phyloP scores from a whole-genome alignment of 2,797 vertebrate species.

The Trachurus trachurus region DNA sequence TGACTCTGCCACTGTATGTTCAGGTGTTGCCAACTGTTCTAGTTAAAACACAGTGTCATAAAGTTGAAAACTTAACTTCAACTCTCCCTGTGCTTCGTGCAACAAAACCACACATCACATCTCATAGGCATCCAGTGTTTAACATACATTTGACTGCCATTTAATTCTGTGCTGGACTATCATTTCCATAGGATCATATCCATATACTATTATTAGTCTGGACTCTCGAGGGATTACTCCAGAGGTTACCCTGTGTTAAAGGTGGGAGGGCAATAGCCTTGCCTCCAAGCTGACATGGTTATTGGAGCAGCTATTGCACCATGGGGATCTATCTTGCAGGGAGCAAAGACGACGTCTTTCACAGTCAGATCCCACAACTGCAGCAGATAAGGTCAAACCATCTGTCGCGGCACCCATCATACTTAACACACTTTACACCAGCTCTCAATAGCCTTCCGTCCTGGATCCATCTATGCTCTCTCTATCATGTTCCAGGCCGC shows the following conservation, averaged over 20 bases:
- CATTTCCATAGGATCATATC: constrained; percentile 77
- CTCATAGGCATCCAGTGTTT: constrained; percentile 54
- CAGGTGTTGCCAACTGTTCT: constrained; percentile 58
- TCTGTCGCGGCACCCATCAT: constrained; percentile 74
- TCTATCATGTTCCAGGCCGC: constrained; percentile 33
- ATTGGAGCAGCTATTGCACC: constrained; percentile 73
- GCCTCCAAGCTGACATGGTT: constrained; percentile 78
- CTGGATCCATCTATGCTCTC: constrained; percentile 40
- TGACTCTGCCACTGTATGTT: constrained; percentile 55
- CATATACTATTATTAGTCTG: constrained; percentile 77
- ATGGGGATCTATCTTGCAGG: constrained; percentile 73
- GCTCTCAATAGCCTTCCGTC: constrained; percentile 66
- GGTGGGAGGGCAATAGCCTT: constrained; percentile 79
- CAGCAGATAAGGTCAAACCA: constrained; percentile 75
- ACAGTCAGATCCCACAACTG: constrained; percentile 61
- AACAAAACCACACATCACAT: constrained; percentile 11
- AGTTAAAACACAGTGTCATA: constrained; percentile 49
- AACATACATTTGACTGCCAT: constrained; percentile 79
- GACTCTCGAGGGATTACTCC: constrained; percentile 68
- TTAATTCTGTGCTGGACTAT: constrained; percentile 78
- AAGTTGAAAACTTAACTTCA: constrained; percentile 31
- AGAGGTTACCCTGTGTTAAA: constrained; percentile 76
- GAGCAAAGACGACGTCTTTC: constrained; percentile 57
- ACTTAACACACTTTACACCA: constrained; percentile 75
- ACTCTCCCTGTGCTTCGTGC: not conserved